Evolutionary conservation across 1,140 invertebrate genomes (phyloP), one percentile per base, ranked within the genome.

Genomic region (Cherax destructor): DNA sequence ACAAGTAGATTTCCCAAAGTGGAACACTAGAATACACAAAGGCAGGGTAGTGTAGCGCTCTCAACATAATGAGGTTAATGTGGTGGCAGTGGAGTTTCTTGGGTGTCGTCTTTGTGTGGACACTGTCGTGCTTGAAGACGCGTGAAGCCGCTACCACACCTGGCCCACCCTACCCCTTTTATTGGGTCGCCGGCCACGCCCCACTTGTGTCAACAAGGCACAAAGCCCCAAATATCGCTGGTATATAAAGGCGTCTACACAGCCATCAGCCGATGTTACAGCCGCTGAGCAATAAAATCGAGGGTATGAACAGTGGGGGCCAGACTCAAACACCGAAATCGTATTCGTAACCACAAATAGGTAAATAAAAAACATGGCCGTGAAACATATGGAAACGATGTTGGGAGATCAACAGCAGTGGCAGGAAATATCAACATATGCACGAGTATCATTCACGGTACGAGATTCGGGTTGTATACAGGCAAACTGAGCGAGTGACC

Each of bases 191-290:
- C 41, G 21, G 49, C 77, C 47, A 83, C 87, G 50, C 87, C 79
- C 59, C 87, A 52, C 61, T n/a, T 76, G 61, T 83, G 87, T 89
- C 87, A 89, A 89, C 87, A 89, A 52, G 9, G 50, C 78, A 83
- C 77, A 89, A 89, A 83, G 79, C 24, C 79, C n/a, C 72, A 76
- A 81, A 74, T 47, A 88, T 76, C 78, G n/a, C 49, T 52, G 87
- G 69, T 74, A 18, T 59, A 89, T 76, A 89, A 83, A 74, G n/a
- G 59, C 52, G 72, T n/a, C 86, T 76, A 72, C 87, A 65, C 78
- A 81, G 79, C 87, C 78, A 72, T 83, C 78, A 30, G 72, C 24
- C 41, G 21, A 74, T 76, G 78, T 76, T 72, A 87, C 56, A 87
- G 52, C 85, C 74, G 76, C 76, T 79, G 47, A 79, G 76, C n/a